Evolutionary conservation across 2,797 vertebrate species (phyloP).

Genomic region (Amphiprion clarkii): DNA sequence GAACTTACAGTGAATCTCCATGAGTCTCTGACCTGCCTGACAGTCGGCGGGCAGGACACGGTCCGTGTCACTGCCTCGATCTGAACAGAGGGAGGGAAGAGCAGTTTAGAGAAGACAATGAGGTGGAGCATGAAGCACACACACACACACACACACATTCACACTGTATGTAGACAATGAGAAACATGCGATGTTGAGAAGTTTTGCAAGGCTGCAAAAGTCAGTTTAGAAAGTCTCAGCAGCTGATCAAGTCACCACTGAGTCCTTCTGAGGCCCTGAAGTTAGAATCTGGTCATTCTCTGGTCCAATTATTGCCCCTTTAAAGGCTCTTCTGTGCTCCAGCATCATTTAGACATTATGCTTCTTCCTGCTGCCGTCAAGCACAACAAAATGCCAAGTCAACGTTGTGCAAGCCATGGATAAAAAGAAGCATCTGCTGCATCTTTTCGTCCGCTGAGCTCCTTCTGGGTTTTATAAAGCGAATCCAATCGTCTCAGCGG

Average conservation of each 20-base stretch:
- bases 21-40: constrained; percentile 84
- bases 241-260: neutral
- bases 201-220: constrained; percentile 1
- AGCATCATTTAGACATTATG: constrained; percentile 1
- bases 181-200: constrained; percentile 6
- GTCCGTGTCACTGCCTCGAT: constrained; percentile 83
- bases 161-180: constrained; percentile 23
- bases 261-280: neutral
- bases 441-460: constrained; percentile 16
- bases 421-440: constrained; percentile 49
- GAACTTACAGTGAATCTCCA: constrained; percentile 84
- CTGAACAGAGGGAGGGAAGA: constrained; percentile 84
- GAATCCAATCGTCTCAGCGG: constrained; percentile 21
- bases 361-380: constrained; percentile 26
- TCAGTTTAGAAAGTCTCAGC: neutral
- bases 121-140: constrained; percentile 59
- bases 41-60: constrained; percentile 80
- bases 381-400: constrained; percentile 32
- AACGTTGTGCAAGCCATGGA: constrained; percentile 32
- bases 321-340: constrained; percentile 27
- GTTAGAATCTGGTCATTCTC: constrained; percentile 11
- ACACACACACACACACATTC: constrained; percentile 22
- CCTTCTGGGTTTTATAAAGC: constrained; percentile 36
- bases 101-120: constrained; percentile 80
- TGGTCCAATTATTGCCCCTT: constrained; percentile 5